Evolutionary conservation across 2,888 invertebrate species (phyloP), one percentile per base, ranked within the genome.

Genomic region (Arenicola marina): DNA sequence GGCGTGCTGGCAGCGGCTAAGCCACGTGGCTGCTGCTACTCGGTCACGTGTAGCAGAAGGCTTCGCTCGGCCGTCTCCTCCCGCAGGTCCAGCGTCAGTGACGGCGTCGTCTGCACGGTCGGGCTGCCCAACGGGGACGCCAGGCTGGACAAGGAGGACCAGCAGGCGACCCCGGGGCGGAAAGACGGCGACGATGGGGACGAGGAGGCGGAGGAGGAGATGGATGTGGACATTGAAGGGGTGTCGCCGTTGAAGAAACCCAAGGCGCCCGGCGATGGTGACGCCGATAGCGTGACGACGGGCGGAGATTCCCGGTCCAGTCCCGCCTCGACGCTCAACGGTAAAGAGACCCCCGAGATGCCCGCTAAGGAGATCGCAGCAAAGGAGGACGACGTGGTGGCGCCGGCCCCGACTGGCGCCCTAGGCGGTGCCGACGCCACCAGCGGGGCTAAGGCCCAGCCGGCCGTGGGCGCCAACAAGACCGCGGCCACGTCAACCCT

Each of bases 181-280:
- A 33, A 45, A 21, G 57, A 57, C 24, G 57, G 32, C 18, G 60
- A 60, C 1, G 83, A 87, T 38, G 83, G 85, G 21, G 84, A 85
- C 24, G 83, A 87, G 7, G 78, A 80, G 1, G 82, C 85, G 28
- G 54, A 54, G 11, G 60, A 53, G 11, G 60, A 29, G n/a, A 1
- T 56, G 15, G n/a, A 28, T 18, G 18, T 48, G 54, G 31, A 28
- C n/a, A n/a, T n/a, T n/a, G n/a, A n/a, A n/a, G n/a, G n/a, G n/a
- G n/a, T n/a, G n/a, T n/a, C n/a, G n/a, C n/a, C n/a, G n/a, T n/a
- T n/a, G n/a, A n/a, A n/a, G n/a, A n/a, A n/a, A n/a, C n/a, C n/a
- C n/a, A n/a, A n/a, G n/a, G n/a, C n/a, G n/a, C n/a, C n/a, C n/a
- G n/a, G n/a, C n/a, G n/a, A n/a, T n/a, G n/a, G n/a, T n/a, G n/a